These are phyloP conservation scores for Globicephala melas DNA, from an alignment of 2,113 vertebrate genomes.

Conservation along the genomic window DNA sequence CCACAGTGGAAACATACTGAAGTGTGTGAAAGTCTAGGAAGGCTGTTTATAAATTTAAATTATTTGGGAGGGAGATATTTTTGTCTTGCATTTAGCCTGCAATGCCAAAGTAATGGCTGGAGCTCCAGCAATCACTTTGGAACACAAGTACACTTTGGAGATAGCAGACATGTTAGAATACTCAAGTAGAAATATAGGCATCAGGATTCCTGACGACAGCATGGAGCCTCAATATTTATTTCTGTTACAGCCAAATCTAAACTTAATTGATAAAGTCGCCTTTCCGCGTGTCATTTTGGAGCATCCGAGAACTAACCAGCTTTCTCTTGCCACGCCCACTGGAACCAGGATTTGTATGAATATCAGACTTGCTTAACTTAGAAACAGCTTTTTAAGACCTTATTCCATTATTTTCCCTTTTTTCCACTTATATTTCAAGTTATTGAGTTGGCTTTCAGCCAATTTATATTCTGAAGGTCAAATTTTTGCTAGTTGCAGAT, in stretches of 20 bases:
- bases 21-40: neutral
- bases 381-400: neutral
- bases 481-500: neutral
- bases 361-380: slow-evolving; percentile 6
- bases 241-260: neutral
- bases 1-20: neutral
- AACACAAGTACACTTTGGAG: neutral
- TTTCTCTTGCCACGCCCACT: neutral
- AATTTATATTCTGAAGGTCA: neutral
- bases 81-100: neutral
- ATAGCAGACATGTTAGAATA: neutral
- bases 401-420: neutral
- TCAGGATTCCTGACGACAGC: neutral
- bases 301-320: neutral
- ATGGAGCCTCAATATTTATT: neutral
- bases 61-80: neutral
- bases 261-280: neutral
- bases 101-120: neutral
- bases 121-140: neutral
- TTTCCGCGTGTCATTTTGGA: neutral
- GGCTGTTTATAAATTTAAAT: neutral
- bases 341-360: neutral
- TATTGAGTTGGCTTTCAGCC: neutral
- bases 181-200: neutral
- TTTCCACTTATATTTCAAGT: neutral